Evolutionary conservation across 2,888 invertebrate species (phyloP).

Genomic region (Calameuta idolon): DNA sequence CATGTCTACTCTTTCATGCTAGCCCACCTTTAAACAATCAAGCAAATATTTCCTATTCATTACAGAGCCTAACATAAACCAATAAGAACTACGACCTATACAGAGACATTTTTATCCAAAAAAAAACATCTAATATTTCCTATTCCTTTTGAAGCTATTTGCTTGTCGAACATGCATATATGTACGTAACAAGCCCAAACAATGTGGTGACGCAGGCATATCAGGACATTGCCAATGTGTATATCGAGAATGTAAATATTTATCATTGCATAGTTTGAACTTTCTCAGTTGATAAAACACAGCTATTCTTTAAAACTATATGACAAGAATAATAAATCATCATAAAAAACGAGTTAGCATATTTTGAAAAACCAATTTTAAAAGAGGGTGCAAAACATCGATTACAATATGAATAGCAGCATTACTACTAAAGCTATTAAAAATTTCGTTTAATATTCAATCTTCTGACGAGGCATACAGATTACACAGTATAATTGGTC

Average conservation of each 20-base stretch:
- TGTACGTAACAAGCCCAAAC: neutral
- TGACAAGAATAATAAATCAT: neutral
- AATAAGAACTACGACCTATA: neutral
- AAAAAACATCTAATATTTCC: neutral
- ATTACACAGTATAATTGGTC: neutral
- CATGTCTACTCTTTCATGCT: slow-evolving; percentile 60
- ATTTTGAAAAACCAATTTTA: neutral
- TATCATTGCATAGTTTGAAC: neutral
- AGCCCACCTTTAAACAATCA: slow-evolving; percentile 48
- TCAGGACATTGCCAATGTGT: neutral
- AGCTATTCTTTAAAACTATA: neutral
- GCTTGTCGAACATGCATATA: neutral
- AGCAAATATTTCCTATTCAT: slow-evolving; percentile 4
- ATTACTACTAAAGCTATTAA: neutral
- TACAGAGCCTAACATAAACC: neutral
- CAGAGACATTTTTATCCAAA: neutral
- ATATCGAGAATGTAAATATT: neutral
- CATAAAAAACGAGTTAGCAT: neutral
- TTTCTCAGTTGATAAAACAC: neutral
- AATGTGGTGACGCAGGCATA: neutral
- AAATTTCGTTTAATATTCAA: neutral
- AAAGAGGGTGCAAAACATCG: neutral
- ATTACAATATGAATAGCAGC: neutral
- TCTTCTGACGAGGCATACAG: neutral
- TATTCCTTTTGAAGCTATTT: neutral